Conservation (phyloP, 2,888 invertebrate genomes). For the Apodemia mormo region DNA sequence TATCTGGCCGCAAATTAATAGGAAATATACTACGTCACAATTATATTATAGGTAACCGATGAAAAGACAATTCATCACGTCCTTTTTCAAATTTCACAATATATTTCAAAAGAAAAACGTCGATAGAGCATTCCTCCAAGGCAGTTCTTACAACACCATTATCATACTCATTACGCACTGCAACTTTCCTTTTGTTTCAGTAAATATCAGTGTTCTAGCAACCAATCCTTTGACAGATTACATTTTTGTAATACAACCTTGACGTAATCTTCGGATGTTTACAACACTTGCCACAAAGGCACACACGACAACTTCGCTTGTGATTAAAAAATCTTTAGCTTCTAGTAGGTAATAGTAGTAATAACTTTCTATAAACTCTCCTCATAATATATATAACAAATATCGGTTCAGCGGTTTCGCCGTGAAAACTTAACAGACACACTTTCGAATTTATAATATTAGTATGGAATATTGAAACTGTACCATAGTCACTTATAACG, state of each 20-base stretch:
- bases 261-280: background rate
- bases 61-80: background rate
- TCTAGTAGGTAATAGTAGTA: too few species aligned
- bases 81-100: slow-evolving; percentile 7
- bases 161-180: background rate
- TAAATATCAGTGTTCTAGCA: background rate
- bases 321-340: too few species aligned
- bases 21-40: background rate
- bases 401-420: too few species aligned
- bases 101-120: background rate
- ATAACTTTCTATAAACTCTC: too few species aligned
- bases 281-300: background rate
- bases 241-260: background rate
- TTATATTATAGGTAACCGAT: background rate
- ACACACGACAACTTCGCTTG: too few species aligned
- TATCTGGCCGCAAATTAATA: too few species aligned
- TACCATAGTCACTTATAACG: too few species aligned
- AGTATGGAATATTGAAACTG: too few species aligned
- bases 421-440: too few species aligned
- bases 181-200: slow-evolving; percentile 8
- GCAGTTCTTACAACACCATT: background rate
- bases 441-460: too few species aligned
- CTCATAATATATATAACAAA: too few species aligned
- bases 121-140: slow-evolving; percentile 9
- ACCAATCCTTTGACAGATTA: background rate